These are phyloP conservation scores for Sorex maritimensis DNA, from an alignment of 2,797 vertebrate species.

Conservation along the genomic window DNA sequence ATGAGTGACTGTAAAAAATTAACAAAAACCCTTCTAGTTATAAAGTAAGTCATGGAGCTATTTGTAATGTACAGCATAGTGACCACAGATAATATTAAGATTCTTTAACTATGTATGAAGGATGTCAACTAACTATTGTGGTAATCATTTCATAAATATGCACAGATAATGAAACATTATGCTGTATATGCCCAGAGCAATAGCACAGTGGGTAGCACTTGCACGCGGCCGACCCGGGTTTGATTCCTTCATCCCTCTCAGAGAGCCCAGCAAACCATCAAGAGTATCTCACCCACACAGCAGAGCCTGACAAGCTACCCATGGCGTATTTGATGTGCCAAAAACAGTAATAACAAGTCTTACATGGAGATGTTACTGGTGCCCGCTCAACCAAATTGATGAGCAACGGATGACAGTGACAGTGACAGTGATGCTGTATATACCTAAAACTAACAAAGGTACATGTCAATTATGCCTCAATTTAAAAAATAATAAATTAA, in stretches of 20 bases:
- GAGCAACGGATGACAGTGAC: too few species aligned
- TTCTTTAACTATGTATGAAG: background rate
- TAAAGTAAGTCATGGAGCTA: background rate
- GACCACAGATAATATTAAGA: background rate
- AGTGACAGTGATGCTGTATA: background rate
- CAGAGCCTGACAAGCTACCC: too few species aligned
- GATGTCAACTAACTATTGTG: background rate
- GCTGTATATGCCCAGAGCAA: background rate
- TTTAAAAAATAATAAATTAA: background rate
- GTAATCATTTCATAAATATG: background rate
- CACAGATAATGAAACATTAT: background rate
- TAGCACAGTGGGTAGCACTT: too few species aligned
- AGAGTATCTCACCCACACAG: too few species aligned
- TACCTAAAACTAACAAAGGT: background rate
- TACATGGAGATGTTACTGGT: too few species aligned
- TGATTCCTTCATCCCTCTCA: too few species aligned
- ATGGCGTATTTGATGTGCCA: too few species aligned
- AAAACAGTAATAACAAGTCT: too few species aligned
- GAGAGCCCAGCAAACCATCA: too few species aligned
- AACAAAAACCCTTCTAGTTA: background rate
- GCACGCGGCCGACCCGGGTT: too few species aligned
- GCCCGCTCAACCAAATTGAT: too few species aligned
- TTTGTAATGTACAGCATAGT: background rate
- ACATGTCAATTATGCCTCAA: background rate
- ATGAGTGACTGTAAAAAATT: background rate